These are phyloP conservation scores for Chrysogorgia sp. DNA, from an alignment of 92 coral and sea anemone species.

Conservation along the genomic window DNA sequence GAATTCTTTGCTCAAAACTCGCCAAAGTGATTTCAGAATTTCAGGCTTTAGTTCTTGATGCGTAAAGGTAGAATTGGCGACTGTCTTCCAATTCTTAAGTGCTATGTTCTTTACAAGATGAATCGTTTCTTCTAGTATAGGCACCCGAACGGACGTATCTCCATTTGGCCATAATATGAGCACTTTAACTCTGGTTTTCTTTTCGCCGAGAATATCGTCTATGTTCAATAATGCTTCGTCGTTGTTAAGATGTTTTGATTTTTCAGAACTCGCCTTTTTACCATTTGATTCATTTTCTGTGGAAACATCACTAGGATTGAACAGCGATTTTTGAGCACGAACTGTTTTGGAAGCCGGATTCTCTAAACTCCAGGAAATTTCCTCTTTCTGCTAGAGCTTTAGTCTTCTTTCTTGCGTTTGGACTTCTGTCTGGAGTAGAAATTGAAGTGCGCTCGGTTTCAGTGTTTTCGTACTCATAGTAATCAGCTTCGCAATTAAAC, in stretches of 20 bases:
- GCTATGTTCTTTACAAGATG: constrained; percentile 1
- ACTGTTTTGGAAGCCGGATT: too few relatives aligned
- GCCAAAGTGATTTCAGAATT: neutral
- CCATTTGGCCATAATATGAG: constrained; percentile 29
- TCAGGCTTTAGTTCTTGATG: neutral
- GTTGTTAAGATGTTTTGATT: constrained; percentile 11
- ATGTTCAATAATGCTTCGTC: neutral
- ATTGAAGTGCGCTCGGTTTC: constrained; percentile 15
- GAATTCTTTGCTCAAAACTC: neutral
- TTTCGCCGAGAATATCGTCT: neutral
- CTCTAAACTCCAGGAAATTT: too few relatives aligned
- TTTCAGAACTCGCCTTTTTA: neutral
- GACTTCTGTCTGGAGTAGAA: constrained; percentile 49
- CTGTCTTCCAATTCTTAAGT: constrained; percentile 1
- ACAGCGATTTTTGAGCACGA: too few relatives aligned
- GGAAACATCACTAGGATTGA: too few relatives aligned
- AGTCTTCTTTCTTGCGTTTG: neutral
- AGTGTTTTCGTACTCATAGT: neutral
- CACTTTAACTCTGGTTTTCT: constrained; percentile 22
- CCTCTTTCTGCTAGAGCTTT: too few relatives aligned
- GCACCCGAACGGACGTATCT: neutral
- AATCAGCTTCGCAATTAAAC: neutral
- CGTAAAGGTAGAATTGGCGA: neutral
- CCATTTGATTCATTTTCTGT: neutral
- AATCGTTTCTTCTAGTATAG: constrained; percentile 1